Evolutionary conservation across 2,888 invertebrate species (phyloP).

Genomic region (Temnothorax unifasciatus): DNA sequence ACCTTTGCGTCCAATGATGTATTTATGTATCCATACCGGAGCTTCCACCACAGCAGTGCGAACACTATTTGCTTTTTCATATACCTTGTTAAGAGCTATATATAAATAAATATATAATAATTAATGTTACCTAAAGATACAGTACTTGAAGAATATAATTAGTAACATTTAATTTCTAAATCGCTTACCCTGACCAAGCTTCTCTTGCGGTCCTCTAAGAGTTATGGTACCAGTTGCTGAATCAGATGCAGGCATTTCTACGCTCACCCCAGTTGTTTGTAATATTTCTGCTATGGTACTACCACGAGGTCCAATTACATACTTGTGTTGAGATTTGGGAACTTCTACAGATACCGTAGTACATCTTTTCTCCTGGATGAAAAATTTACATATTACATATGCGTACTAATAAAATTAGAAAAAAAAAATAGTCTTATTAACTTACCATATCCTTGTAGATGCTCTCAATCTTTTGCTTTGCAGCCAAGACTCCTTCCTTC

Average conservation of each 20-base stretch:
- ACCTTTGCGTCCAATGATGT: constrained; percentile 98
- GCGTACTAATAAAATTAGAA: not conserved
- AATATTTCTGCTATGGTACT: constrained; percentile 98
- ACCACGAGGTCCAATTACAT: constrained; percentile 97
- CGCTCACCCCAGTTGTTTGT: constrained; percentile 97
- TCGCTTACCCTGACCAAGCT: constrained; percentile 92
- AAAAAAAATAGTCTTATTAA: constrained; percentile 38
- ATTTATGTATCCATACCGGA: constrained; percentile 98
- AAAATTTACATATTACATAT: constrained; percentile 32
- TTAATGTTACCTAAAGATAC: constrained; percentile 30
- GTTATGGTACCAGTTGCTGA: constrained; percentile 96
- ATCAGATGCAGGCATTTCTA: constrained; percentile 97
- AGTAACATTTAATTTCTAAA: constrained; percentile 6
- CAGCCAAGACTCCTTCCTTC: constrained; percentile 96
- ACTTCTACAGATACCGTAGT: constrained; percentile 98
- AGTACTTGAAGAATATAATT: constrained; percentile 28
- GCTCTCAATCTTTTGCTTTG: constrained; percentile 94
- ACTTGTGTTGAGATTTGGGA: constrained; percentile 98
- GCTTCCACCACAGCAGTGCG: constrained; percentile 95
- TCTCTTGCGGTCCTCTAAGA: constrained; percentile 96
- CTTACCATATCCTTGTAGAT: constrained; percentile 94
- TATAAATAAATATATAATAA: constrained; percentile 51
- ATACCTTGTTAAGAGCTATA: constrained; percentile 93
- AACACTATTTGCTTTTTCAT: constrained; percentile 98
- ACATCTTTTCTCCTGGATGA: constrained; percentile 91